Base-by-base conservation (phyloP, 2,113 vertebrate species). In the Paradoxurus hermaphroditus region DNA sequence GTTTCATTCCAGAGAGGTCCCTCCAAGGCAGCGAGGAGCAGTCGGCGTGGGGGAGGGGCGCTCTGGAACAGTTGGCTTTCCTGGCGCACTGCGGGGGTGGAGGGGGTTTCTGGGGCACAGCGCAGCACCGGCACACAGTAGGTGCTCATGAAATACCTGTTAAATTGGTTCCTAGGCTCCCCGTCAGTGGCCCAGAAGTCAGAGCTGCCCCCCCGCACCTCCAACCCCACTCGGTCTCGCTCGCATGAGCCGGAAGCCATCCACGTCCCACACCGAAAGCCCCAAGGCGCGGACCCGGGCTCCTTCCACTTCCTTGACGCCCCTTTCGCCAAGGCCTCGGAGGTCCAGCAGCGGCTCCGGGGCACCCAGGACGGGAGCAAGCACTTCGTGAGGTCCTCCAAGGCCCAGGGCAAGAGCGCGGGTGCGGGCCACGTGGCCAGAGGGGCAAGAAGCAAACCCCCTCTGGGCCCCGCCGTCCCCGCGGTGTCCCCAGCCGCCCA, bases 181-280 rank as follows among this genome's bases (percentile, higher is more conserved):
- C 98, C 99, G 92, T 98, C 99, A 51, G 97, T 97, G 97, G 98
- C 97, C 97, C 99, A 99, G 79, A 99, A 99, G 98, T 98, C 99
- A 31, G 99, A 99, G 92, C 98, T 99, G 92, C 99, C 99, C 96
- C 96, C 98, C 83, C 99, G 99, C 46, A 97, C 98, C 73, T 98
- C 99, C 95, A 99, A 99, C 98, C 99, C 99, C 97, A 98, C 99
- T 34, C 99, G 99, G 75, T 99, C 99, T 73, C 99, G 99, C 98
- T 99, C 99, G 91, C 99, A 99, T 0, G 99, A 99, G 98, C 99
- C 99, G 1, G 99, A 99, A 98, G 99, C 99, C 44, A 98, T 99
- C 96, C 99, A 99, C 27, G 65, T 98, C 89, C 99, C 99, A 97
- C 99, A 99, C 94, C 99, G 99, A 67, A 99, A 99, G 97, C 98